phyloP scores from a whole-genome alignment of 2,113 vertebrate genomes.

The Pituophis catenifer region DNA sequence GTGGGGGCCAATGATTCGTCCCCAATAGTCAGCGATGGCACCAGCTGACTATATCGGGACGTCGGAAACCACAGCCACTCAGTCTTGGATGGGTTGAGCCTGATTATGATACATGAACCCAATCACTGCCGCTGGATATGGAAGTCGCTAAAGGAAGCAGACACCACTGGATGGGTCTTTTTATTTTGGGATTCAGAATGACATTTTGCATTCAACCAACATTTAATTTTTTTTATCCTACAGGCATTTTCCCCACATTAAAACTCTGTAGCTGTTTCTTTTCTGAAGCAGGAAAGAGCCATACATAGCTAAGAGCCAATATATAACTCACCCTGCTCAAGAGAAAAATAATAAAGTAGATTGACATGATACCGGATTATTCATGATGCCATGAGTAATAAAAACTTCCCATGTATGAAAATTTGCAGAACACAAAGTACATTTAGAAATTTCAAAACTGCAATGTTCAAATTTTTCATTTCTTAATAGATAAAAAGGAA shows the following conservation, averaged over 20 bases:
- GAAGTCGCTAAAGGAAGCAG: not conserved
- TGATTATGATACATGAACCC: not conserved
- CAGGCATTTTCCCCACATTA: not conserved
- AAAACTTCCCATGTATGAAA: not conserved
- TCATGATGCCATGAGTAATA: not conserved
- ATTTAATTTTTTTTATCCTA: not conserved
- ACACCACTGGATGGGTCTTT: not conserved
- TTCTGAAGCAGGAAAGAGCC: not conserved
- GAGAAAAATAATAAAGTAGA: not conserved
- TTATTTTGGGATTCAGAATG: not conserved
- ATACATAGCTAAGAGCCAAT: not conserved
- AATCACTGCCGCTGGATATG: not conserved
- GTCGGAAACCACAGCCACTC: too few relatives aligned
- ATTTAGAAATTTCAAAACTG: not conserved
- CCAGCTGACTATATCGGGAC: too few relatives aligned
- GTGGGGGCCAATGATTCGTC: too few relatives aligned
- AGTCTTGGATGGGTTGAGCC: too few relatives aligned
- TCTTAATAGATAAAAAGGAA: not conserved
- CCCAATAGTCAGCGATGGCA: too few relatives aligned
- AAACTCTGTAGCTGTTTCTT: not conserved
- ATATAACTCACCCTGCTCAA: not conserved
- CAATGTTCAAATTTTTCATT: not conserved
- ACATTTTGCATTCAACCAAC: not conserved
- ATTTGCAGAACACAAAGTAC: not conserved
- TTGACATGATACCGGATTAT: not conserved